These are phyloP conservation scores for Meteorus colon DNA, from an alignment of 2,888 invertebrate species.

Conservation along the genomic window DNA sequence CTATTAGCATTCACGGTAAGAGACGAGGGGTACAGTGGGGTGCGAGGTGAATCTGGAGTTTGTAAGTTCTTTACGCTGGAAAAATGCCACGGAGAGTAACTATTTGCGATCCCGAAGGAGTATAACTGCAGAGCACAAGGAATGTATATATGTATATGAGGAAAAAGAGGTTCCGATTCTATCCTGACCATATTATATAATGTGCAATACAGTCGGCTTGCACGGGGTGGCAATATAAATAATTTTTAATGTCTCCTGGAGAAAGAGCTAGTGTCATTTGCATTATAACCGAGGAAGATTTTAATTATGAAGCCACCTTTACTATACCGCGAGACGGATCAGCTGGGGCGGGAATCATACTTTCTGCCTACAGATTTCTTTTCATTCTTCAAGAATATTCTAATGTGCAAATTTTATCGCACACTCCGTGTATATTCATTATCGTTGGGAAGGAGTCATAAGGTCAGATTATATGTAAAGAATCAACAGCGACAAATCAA, in stretches of 20 bases:
- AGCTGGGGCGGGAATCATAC: not conserved
- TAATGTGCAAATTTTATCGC: conserved; percentile 42
- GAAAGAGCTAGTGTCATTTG: conserved; percentile 19
- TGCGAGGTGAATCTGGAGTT: conserved; percentile 44
- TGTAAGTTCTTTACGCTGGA: conserved; percentile 50
- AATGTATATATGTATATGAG: not conserved
- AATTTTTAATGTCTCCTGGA: conserved; percentile 35
- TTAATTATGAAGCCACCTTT: conserved; percentile 21
- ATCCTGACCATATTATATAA: conserved; percentile 38
- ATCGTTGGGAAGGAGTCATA: conserved; percentile 61
- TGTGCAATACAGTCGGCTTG: conserved; percentile 30
- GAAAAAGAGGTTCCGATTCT: conserved; percentile 14
- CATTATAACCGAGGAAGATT: conserved; percentile 24
- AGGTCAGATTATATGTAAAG: conserved; percentile 56
- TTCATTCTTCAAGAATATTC: conserved; percentile 56
- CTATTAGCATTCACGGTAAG: conserved; percentile 55
- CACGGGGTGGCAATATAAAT: conserved; percentile 34
- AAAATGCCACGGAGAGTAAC: conserved; percentile 53
- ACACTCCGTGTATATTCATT: too few species aligned
- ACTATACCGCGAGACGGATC: not conserved
- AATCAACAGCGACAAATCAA: conserved; percentile 61
- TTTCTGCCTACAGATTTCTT: conserved; percentile 47
- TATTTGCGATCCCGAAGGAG: conserved; percentile 51
- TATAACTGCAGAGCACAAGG: conserved; percentile 33
- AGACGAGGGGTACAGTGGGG: not conserved